Percentiles rank a stretch among this genome's conserved stretches.
Evolutionary conservation across 2,113 vertebrate species (phyloP).

Genomic region (Otocyon megalotis): DNA sequence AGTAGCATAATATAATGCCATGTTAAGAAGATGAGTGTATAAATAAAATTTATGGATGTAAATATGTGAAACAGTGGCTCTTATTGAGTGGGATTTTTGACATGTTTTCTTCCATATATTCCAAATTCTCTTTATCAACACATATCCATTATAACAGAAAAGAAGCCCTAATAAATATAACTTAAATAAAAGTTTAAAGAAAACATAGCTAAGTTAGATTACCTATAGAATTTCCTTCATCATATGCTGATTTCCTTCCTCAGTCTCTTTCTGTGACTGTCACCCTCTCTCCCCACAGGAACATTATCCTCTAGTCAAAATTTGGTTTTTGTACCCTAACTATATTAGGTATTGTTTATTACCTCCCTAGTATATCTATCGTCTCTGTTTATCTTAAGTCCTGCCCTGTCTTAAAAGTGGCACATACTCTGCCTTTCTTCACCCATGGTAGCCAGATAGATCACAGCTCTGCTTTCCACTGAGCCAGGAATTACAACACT

Average conservation of each 20-base stretch:
- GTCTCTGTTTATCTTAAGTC: slow-evolving; percentile 21
- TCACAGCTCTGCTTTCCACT: neutral
- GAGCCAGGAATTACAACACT: neutral
- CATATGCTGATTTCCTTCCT: neutral
- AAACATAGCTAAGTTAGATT: neutral
- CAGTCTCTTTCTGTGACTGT: neutral
- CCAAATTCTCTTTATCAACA: slow-evolving; percentile 29
- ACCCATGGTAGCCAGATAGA: neutral
- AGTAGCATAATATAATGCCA: neutral
- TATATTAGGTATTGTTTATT: neutral
- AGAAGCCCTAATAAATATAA: neutral
- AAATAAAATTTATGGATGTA: slow-evolving; percentile 33
- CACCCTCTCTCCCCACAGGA: neutral
- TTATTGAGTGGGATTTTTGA: neutral
- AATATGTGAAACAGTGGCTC: neutral
- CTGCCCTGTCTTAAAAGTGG: neutral
- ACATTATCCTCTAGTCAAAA: neutral
- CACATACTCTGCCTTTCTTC: neutral
- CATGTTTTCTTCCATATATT: slow-evolving; percentile 27
- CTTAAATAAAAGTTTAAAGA: slow-evolving; percentile 54
- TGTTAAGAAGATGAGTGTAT: neutral
- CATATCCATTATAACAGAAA: neutral
- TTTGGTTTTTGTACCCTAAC: neutral
- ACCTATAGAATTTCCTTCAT: neutral
- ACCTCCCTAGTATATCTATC: neutral